These are phyloP conservation scores for Mesitornis unicolor DNA, from an alignment of 2,113 vertebrate species.

Conservation along the genomic window DNA sequence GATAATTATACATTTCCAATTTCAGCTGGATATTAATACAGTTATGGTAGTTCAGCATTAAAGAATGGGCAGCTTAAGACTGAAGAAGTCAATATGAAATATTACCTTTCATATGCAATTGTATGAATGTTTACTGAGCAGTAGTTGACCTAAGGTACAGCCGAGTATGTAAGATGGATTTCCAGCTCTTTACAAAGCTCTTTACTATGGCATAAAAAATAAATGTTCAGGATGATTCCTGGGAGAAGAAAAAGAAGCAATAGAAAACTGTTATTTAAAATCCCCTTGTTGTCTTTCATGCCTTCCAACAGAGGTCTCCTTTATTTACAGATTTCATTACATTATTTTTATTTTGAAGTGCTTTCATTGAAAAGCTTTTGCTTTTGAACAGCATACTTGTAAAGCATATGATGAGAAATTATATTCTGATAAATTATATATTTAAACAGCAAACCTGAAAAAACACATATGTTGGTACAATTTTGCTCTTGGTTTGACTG, in stretches of 20 bases:
- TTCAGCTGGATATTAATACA: constrained; percentile 31
- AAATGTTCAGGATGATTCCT: not conserved
- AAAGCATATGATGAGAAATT: not conserved
- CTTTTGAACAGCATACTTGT: not conserved
- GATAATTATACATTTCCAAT: constrained; percentile 28
- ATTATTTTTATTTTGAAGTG: not conserved
- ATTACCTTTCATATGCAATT: constrained; percentile 73
- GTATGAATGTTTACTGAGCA: constrained; percentile 56
- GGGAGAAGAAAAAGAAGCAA: not conserved
- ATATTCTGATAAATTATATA: not conserved
- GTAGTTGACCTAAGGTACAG: constrained; percentile 52
- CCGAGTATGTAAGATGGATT: constrained; percentile 57
- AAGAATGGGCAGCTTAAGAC: constrained; percentile 58
- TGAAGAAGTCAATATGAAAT: constrained; percentile 73
- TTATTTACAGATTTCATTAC: not conserved
- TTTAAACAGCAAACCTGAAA: not conserved
- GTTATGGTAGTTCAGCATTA: not conserved
- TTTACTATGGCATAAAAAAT: not conserved
- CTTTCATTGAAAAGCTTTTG: not conserved
- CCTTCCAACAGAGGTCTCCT: not conserved
- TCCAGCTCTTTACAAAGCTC: not conserved
- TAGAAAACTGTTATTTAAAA: not conserved
- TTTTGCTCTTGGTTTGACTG: not conserved
- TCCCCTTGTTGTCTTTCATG: too few species aligned
- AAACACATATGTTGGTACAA: not conserved